Conservation (phyloP, 2,113 vertebrate species). For the Phylloscopus trochiloides region DNA sequence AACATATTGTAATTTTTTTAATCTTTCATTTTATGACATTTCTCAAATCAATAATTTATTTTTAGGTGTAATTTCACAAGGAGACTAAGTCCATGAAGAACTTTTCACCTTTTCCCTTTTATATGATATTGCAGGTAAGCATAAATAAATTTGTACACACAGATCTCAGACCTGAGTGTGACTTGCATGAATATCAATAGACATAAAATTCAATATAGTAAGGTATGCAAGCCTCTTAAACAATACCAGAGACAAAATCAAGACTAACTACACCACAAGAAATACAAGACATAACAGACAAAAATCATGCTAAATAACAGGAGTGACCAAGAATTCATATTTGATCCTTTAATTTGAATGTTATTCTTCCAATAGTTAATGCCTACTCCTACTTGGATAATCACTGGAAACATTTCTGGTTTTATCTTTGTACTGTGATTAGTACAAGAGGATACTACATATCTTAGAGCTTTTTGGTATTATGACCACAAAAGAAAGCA, state of each 20-base stretch:
- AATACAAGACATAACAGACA: not conserved
- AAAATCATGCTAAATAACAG: not conserved
- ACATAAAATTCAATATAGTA: not conserved
- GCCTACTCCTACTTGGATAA: not conserved
- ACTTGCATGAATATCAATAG: not conserved
- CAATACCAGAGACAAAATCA: not conserved
- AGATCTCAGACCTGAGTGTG: not conserved
- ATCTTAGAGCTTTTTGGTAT: not conserved
- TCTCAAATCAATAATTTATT: not conserved
- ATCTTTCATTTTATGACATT: not conserved
- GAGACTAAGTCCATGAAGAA: not conserved
- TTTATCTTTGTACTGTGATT: not conserved
- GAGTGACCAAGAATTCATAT: not conserved
- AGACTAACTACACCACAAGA: not conserved
- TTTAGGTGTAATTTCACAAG: not conserved
- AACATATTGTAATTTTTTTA: fast-evolving
- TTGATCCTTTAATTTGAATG: not conserved
- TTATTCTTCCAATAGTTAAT: not conserved
- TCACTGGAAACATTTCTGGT: not conserved
- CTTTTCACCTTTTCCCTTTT: not conserved
- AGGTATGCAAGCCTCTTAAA: not conserved
- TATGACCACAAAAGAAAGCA: not conserved
- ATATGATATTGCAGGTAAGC: not conserved
- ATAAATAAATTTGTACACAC: not conserved
- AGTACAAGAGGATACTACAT: not conserved